phyloP scores from a whole-genome alignment of 2,113 vertebrate genomes.

The Martes martes region DNA sequence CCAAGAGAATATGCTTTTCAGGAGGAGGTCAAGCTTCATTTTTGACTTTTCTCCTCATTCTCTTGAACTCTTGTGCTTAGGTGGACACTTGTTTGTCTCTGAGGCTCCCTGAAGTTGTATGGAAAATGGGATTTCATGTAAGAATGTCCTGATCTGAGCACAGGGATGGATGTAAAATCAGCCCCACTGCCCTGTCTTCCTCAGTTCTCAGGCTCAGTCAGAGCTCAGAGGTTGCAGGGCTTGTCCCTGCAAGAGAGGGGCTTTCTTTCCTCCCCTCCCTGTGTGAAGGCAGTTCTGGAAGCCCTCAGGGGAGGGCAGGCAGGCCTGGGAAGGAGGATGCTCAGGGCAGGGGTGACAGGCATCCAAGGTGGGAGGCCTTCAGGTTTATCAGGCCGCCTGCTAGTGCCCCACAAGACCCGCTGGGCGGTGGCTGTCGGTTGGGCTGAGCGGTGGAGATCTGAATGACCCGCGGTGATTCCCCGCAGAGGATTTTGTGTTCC shows the following conservation, averaged over 20 bases:
- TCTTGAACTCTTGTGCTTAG: fast-evolving
- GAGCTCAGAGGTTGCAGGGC: fast-evolving
- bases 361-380: fast-evolving
- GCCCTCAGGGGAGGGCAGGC: fast-evolving
- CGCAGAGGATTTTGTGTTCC: neutral
- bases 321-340: neutral
- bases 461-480: fast-evolving
- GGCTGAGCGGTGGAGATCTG: fast-evolving
- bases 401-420: neutral
- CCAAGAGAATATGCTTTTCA: fast-evolving
- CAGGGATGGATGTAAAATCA: fast-evolving
- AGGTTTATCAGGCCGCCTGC: fast-evolving
- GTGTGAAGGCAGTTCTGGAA: fast-evolving
- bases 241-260: too few relatives aligned
- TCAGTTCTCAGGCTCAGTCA: fast-evolving
- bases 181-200: fast-evolving
- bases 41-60: fast-evolving
- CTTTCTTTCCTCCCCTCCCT: fast-evolving
- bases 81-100: neutral
- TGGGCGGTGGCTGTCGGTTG: fast-evolving
- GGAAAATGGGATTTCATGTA: neutral
- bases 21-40: neutral
- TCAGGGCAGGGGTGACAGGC: fast-evolving
- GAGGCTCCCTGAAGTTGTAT: fast-evolving
- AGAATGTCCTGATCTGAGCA: neutral